Conservation (phyloP, 2,113 vertebrate species). For the Syrmaticus mikado region DNA sequence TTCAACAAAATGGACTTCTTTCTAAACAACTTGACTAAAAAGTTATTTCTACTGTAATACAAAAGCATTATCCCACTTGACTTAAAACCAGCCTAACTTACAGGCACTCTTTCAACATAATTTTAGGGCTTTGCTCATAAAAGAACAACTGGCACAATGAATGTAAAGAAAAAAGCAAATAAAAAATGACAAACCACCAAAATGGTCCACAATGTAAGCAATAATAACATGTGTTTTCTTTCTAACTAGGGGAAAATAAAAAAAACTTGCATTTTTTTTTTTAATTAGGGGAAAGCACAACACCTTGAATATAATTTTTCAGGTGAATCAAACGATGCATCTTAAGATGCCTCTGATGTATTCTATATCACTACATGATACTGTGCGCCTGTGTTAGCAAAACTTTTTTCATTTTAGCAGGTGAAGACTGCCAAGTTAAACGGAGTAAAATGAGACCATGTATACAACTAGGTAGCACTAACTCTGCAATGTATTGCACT, state of each 20-base stretch:
- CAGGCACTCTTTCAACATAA: neutral
- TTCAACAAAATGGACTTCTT: neutral
- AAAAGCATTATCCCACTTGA: neutral
- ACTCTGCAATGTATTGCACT: neutral
- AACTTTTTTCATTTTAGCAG: neutral
- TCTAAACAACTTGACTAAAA: neutral
- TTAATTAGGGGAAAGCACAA: neutral
- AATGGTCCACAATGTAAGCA: neutral
- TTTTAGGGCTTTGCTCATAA: no score
- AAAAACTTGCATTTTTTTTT: neutral
- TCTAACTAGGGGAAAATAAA: no score
- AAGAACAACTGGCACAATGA: neutral
- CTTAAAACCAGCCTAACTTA: neutral
- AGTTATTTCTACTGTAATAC: neutral
- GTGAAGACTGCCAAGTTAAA: neutral
- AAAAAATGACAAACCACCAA: neutral
- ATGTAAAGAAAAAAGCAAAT: neutral
- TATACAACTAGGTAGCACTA: no score
- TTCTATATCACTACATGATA: no score
- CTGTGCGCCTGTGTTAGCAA: no score
- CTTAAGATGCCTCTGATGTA: neutral
- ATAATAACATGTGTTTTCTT: neutral
- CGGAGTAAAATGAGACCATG: accelerated
- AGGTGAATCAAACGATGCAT: neutral
- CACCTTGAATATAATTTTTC: neutral